Evolutionary conservation across 2,113 vertebrate species (phyloP).

Genomic region (Lutjanus erythropterus): DNA sequence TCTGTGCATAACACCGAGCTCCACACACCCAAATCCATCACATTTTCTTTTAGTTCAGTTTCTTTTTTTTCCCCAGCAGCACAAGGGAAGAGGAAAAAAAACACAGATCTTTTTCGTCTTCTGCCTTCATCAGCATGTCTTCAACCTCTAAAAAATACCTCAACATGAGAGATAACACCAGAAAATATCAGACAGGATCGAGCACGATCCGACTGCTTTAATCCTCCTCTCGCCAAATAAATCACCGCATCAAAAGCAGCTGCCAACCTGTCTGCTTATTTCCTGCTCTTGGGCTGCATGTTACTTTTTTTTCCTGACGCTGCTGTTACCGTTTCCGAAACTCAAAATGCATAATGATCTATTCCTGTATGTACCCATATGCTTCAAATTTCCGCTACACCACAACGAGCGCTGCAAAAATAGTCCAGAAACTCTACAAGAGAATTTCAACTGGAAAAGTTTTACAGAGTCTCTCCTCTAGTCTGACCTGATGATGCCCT

Average conservation of each 20-base stretch:
- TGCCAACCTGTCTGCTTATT: conserved; percentile 60
- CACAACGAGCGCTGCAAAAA: conserved; percentile 37
- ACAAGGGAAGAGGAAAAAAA: not conserved
- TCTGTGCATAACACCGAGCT: not conserved
- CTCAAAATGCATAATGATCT: conserved; percentile 53
- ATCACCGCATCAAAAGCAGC: conserved; percentile 55
- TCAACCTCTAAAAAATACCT: conserved; percentile 1
- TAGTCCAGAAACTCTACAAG: conserved; percentile 33
- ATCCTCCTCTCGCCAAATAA: conserved; percentile 41
- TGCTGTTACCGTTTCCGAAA: conserved; percentile 37
- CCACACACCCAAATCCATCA: conserved; percentile 18
- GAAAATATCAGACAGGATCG: conserved; percentile 21
- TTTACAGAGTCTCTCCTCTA: conserved; percentile 38
- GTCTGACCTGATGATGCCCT: conserved; percentile 37
- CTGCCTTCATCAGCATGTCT: conserved; percentile 13
- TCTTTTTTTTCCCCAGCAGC: conserved; percentile 1
- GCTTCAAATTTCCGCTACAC: conserved; percentile 40
- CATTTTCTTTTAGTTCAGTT: not conserved
- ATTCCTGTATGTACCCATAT: conserved; percentile 46
- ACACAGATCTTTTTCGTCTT: not conserved
- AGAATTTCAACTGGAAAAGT: conserved; percentile 37
- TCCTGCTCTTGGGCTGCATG: conserved; percentile 40
- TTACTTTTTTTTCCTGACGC: conserved; percentile 43
- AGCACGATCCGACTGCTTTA: conserved; percentile 37
- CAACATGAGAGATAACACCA: conserved; percentile 12